A percentile compares a stretch with the other conserved stretches of the same genome.
Evolutionary conservation across 2,888 invertebrate genomes (phyloP).

Genomic region (Thysanoteuthis rhombus): DNA sequence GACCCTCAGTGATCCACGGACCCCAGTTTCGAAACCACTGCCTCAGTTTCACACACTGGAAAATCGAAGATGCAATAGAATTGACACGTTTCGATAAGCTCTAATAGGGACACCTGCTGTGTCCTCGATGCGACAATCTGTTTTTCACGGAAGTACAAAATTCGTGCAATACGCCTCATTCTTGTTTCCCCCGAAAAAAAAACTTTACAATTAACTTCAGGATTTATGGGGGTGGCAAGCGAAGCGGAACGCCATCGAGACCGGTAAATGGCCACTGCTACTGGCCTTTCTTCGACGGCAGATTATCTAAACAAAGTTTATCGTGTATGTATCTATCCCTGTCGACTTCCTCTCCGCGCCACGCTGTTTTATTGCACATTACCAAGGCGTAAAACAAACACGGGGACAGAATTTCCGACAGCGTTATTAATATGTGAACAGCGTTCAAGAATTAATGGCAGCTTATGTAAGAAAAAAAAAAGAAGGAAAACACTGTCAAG

Average conservation of each 20-base stretch:
- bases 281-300: not conserved
- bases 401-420: not conserved
- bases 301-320: not conserved
- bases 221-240: not conserved
- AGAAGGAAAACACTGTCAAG: too few relatives aligned
- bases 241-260: not conserved
- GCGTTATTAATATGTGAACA: not conserved
- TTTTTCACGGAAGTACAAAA: too few relatives aligned
- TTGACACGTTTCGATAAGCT: too few relatives aligned
- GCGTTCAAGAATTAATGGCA: not conserved
- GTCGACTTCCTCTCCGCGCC: not conserved
- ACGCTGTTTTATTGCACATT: not conserved
- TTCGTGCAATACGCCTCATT: not conserved
- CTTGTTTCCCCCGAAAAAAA: not conserved
- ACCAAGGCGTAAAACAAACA: not conserved
- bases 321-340: not conserved
- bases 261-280: not conserved
- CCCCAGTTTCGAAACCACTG: too few relatives aligned
- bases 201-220: not conserved
- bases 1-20: too few relatives aligned
- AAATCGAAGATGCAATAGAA: too few relatives aligned
- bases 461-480: not conserved
- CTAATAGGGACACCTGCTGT: not conserved
- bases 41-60: too few relatives aligned
- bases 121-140: not conserved